Base-by-base conservation (phyloP, 92 coral and sea anemone species). In the Epizoanthus fatuus region DNA sequence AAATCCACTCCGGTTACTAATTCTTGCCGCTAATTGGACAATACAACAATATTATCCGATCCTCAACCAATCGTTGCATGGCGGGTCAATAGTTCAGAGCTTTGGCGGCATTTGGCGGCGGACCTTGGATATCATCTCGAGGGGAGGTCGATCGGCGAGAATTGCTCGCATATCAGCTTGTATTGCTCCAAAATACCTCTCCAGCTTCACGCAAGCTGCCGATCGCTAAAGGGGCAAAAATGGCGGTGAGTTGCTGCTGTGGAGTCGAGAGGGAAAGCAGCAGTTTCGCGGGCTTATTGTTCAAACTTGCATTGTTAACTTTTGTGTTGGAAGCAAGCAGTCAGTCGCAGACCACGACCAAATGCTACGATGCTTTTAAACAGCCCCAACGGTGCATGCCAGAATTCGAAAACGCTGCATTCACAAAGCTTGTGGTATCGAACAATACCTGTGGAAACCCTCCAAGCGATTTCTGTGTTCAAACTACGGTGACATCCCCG, bases 381-480 rank as follows among this genome's bases (percentile, higher is more conserved):
- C 85, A 71, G 20, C 92, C 95, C 20, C 84, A 69, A 49, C 86
- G 99, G 42, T 97, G 99, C 74, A 95, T 97, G 91, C 99, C 99
- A 4, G 93, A 92, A 58, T 97, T 97, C 68, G 98, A 91, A 20
- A 97, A 97, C 74, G 99, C 99, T 25, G 99, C 98, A 42, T 95
- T 91, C 67, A 76, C 67, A 17, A 95, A 94, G 72, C 56, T 85
- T 45, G 97, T 97, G 64, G 76, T 42, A 16, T 91, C 98, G n/a
- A 97, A 90, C 84, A 95, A 97, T 79, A 97, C 99, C 59, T 97
- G 99, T 54, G 99, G 99, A 16, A 89, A 73, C 47, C 97, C 97
- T 25, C 95, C 93, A 52, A 88, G 93, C 77, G 92, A 70, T 47
- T 97, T 93, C 86, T 97, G 99, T 58, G 95, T 95, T 8, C 99